A percentile compares a stretch with the other conserved stretches of the same genome.
phyloP scores from a whole-genome alignment of 2,113 vertebrate species.

The Burhinus oedicnemus region DNA sequence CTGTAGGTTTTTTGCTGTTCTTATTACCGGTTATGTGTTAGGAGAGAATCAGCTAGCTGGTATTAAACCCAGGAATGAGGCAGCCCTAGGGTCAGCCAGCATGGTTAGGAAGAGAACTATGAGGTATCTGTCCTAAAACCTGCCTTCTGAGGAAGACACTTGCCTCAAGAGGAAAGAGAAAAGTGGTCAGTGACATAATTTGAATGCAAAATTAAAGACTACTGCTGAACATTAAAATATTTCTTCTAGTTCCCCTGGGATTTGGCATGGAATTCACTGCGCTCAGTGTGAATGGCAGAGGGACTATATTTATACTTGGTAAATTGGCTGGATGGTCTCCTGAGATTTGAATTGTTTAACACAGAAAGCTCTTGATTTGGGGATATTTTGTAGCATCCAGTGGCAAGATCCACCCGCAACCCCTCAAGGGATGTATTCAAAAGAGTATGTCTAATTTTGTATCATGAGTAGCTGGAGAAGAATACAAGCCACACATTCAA shows the following conservation, averaged over 20 bases:
- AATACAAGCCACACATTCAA: not conserved
- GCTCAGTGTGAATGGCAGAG: conserved; percentile 40
- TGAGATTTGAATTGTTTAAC: conserved; percentile 66
- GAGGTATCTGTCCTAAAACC: not conserved
- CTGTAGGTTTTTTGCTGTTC: not conserved
- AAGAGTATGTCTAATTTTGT: conserved; percentile 55
- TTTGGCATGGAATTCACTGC: not conserved
- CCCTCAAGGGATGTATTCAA: conserved; percentile 44
- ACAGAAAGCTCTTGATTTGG: conserved; percentile 66
- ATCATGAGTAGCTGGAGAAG: conserved; percentile 12
- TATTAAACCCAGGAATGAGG: not conserved
- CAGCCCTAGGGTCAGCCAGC: not conserved
- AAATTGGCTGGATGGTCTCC: conserved; percentile 57
- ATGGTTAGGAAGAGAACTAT: not conserved
- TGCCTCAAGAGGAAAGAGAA: not conserved
- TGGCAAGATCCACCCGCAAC: conserved; percentile 42
- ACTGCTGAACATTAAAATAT: conserved; percentile 51
- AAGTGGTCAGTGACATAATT: conserved; percentile 45
- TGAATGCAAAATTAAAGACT: conserved; percentile 59
- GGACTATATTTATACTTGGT: conserved; percentile 63
- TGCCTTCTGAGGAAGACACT: not conserved
- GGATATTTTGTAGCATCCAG: conserved; percentile 59
- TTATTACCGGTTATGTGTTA: not conserved
- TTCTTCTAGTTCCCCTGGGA: conserved; percentile 23
- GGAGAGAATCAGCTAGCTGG: not conserved